These are phyloP conservation scores for Cynoglossus semilaevis DNA, from an alignment of 2,113 vertebrate genomes.

Conservation along the genomic window DNA sequence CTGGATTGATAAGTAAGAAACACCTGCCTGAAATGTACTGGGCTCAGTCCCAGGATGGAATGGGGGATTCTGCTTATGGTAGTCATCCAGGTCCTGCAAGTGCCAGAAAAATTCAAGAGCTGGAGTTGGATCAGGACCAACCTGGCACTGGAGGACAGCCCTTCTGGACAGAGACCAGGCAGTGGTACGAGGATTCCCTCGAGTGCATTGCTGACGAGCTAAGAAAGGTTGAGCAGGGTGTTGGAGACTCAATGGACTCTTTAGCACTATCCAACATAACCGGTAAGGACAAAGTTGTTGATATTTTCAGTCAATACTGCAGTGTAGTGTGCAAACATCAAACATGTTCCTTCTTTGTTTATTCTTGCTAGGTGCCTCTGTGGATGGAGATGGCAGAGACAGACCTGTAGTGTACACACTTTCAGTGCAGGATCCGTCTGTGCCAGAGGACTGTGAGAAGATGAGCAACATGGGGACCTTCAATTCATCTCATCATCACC, in stretches of 20 bases:
- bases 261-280: slow-evolving; percentile 94
- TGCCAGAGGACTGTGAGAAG: slow-evolving; percentile 86
- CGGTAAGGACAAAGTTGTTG: slow-evolving; percentile 72
- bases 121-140: slow-evolving; percentile 84
- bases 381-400: slow-evolving; percentile 85
- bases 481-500: slow-evolving; percentile 91
- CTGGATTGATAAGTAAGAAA: slow-evolving; percentile 85
- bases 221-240: slow-evolving; percentile 85
- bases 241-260: slow-evolving; percentile 92
- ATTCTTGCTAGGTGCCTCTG: slow-evolving; percentile 81
- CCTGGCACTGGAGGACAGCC: slow-evolving; percentile 50
- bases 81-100: slow-evolving; percentile 94
- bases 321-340: background rate
- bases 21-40: slow-evolving; percentile 92
- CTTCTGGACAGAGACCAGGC: slow-evolving; percentile 80
- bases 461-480: slow-evolving; percentile 96
- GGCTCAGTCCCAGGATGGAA: slow-evolving; percentile 92
- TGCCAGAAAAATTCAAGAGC: slow-evolving; percentile 90
- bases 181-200: slow-evolving; percentile 89
- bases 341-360: background rate
- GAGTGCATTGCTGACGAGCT: slow-evolving; percentile 88
- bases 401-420: slow-evolving; percentile 82
- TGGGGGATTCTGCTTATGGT: slow-evolving; percentile 94
- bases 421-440: slow-evolving; percentile 78
- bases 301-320: background rate